Conservation (phyloP, 2,888 invertebrate genomes). For the Alitta virens region DNA sequence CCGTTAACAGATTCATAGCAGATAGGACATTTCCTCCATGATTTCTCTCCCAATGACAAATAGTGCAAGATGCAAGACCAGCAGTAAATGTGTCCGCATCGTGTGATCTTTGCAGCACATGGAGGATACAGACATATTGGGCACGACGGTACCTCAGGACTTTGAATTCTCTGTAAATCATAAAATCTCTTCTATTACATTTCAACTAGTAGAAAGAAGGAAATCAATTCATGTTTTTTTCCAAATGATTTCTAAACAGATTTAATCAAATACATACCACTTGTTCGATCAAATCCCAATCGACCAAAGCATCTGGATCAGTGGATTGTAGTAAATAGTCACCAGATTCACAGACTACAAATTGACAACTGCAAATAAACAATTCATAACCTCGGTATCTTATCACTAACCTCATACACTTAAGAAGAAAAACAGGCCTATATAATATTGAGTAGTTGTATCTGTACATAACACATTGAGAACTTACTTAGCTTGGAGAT, state of each 20-base stretch:
- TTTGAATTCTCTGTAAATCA: slow-evolving; percentile 47
- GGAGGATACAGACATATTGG: slow-evolving; percentile 90
- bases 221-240: background rate
- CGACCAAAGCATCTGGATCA: slow-evolving; percentile 84
- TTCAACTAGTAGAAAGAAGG: no score
- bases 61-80: slow-evolving; percentile 95
- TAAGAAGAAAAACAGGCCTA: no score
- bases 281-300: slow-evolving; percentile 91
- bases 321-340: slow-evolving; percentile 76
- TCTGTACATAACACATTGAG: background rate
- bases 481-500: slow-evolving; percentile 86
- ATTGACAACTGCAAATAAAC: slow-evolving; percentile 73
- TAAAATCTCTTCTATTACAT: no score
- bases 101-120: slow-evolving; percentile 76
- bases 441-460: no score
- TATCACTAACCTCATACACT: no score
- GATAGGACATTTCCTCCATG: slow-evolving; percentile 84
- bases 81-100: slow-evolving; percentile 94
- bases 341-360: slow-evolving; percentile 80
- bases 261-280: slow-evolving; percentile 64
- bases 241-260: background rate
- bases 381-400: no score
- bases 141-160: slow-evolving; percentile 66
- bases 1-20: slow-evolving; percentile 81
- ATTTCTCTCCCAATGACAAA: slow-evolving; percentile 71